These are phyloP conservation scores for Galemys pyrenaicus DNA, from an alignment of 2,113 vertebrate species.

Conservation along the genomic window DNA sequence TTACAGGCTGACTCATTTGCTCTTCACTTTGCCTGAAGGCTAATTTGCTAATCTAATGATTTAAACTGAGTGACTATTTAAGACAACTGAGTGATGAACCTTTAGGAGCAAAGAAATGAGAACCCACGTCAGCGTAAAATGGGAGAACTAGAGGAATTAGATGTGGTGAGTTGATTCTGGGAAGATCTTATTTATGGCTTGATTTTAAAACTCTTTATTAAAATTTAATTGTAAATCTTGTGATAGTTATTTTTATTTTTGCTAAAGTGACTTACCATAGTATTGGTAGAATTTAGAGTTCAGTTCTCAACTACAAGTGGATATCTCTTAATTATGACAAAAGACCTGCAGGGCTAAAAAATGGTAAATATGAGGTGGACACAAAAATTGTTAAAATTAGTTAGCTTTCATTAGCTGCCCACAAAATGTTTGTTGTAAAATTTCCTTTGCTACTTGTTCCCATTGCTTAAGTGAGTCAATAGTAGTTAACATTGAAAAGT, in stretches of 20 bases:
- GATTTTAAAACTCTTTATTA: conserved; percentile 3
- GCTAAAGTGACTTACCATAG: conserved; percentile 23
- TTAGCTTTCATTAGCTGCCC: neutral
- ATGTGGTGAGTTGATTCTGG: neutral
- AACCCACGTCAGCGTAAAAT: neutral
- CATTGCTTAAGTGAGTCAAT: neutral
- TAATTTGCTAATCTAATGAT: neutral
- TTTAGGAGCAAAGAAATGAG: neutral
- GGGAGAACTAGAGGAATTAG: neutral
- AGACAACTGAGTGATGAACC: neutral
- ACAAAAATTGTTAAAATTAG: neutral
- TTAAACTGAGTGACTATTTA: conserved; percentile 2
- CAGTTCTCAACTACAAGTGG: neutral
- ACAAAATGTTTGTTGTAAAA: neutral
- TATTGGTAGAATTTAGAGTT: conserved; percentile 13
- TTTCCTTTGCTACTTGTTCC: neutral
- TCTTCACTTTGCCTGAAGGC: neutral
- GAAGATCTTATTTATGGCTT: neutral
- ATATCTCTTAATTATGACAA: neutral
- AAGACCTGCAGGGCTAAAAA: neutral
- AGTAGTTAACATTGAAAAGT: neutral
- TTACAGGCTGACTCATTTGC: conserved; percentile 8
- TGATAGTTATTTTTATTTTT: conserved; percentile 28
- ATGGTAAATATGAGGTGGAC: neutral
- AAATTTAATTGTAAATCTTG: neutral